Conservation (phyloP, 1,140 invertebrate genomes). For the Brachionus koreanus region DNA sequence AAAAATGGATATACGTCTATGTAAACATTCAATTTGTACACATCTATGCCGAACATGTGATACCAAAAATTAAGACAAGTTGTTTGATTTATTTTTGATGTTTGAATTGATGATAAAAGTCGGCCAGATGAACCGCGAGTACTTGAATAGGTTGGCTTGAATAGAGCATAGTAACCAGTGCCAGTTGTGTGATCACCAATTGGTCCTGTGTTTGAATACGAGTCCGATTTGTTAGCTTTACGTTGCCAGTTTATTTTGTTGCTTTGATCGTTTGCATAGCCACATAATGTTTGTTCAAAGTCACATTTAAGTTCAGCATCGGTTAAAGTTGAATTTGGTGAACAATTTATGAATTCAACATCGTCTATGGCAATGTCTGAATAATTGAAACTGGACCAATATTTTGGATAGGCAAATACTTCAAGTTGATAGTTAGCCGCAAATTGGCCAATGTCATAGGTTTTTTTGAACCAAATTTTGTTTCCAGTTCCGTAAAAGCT, state of each 20-base stretch:
- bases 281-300: slow-evolving; percentile 61
- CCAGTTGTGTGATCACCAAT: slow-evolving; percentile 46
- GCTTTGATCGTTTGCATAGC: slow-evolving; percentile 68
- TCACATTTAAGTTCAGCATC: slow-evolving; percentile 46
- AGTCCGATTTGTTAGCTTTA: slow-evolving; percentile 59
- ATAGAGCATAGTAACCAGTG: slow-evolving; percentile 46
- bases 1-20: slow-evolving; percentile 41
- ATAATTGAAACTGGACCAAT: background rate
- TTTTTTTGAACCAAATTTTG: background rate
- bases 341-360: slow-evolving; percentile 50
- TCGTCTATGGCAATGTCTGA: slow-evolving; percentile 52
- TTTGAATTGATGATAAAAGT: slow-evolving; percentile 9
- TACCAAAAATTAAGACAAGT: slow-evolving; percentile 14
- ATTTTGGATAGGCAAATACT: background rate
- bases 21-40: slow-evolving; percentile 50
- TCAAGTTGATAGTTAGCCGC: slow-evolving; percentile 29
- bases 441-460: slow-evolving; percentile 10
- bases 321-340: slow-evolving; percentile 4
- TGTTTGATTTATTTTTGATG: background rate
- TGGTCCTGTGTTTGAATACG: slow-evolving; percentile 46
- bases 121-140: slow-evolving; percentile 42
- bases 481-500: background rate
- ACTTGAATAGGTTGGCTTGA: background rate
- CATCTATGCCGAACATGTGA: slow-evolving; percentile 45
- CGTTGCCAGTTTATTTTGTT: slow-evolving; percentile 74